Evolutionary conservation across 2,888 invertebrate genomes (phyloP), one percentile per base, ranked within the genome.

Genomic region (Parasteatoda lunata): DNA sequence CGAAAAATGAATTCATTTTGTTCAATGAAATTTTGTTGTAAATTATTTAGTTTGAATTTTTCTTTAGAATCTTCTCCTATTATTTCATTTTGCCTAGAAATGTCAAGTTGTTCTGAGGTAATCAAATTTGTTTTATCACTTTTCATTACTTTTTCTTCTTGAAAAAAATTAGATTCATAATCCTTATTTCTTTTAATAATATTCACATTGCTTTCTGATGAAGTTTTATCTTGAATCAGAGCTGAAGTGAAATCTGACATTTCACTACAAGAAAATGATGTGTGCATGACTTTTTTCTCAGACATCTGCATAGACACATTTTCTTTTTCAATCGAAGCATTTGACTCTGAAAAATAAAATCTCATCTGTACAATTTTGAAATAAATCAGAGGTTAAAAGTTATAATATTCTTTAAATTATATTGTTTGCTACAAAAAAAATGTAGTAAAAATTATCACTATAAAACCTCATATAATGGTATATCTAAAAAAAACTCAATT

Each of bases 251-350:
- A 6, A 59, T 84, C 52, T 15, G 75, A 68, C 6, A 66, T 51
- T 80, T 86, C 80, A 66, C 66, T 80, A 30, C 66, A 86, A 11
- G 80, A 72, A 71, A 76, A 52, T 4, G 84, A 79, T 45, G 84
- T 59, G 8, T 68, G 15, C 66, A 77, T 52, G 8, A 51, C 45
- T 9, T 77, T n/a, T 49, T 48, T 47, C 54, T 80, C 76, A 48
- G 54, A 49, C 7, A 66, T 69, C n/a, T 76, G 71, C 48, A 45
- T 65, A 15, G 65, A 59, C 47, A 75, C 65, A 30, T 69, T 45
- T 77, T 77, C 71, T 65, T 68, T 66, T 45, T 54, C 64, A 13
- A 71, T 66, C 49, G 76, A 66, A 66, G 52, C 68, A 30, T 79
- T 70, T 47, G n/a, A 66, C 54, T 86, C 85, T 86, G 85, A 8